Base-by-base conservation (phyloP, 1,140 invertebrate genomes). In the Aricia agestis region DNA sequence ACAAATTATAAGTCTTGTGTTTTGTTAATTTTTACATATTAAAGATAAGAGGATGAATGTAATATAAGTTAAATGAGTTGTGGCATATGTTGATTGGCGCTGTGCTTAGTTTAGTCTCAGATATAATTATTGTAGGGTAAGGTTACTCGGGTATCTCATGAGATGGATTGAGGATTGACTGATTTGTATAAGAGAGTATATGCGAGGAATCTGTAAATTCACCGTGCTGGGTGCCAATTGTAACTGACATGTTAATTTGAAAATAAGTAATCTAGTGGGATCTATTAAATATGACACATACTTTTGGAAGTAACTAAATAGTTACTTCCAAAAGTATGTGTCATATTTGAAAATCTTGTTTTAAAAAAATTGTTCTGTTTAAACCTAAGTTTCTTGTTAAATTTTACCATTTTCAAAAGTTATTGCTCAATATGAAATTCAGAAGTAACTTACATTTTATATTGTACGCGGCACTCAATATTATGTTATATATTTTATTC, bases 1-100 rank as follows among this genome's bases (percentile, higher is more conserved):
- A 90, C 84, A 85, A 90, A 89, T 90, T 82, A 90, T 90, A 91
- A 91, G 89, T 91, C 89, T 90, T 90, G 89, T 80, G 84, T 86
- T 85, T 88, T 84, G 84, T 83, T 87, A 84, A 82, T 81, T 85
- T 82, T 85, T 82, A 85, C 77, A 82, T 77, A 74, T 85, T 78
- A 76, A 81, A 82, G 78, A 83, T 80, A 76, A 77, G 76, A 69
- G 70, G 77, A 79, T 81, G 79, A 75, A 74, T 79, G 76, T 79
- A 77, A 78, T 80, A 71, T 80, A 77, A 80, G 76, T 79, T 76
- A 81, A 71, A 82, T 82, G 82, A 78, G 80, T 82, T 77, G 81
- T 83, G 76, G 82, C 79, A 78, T 81, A 83, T 74, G 82, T 80
- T 73, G 78, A 82, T 83, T 75, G 84, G 85, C 85, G 85, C 86